Base-by-base conservation (phyloP, 2,113 vertebrate genomes). In the Tupaia tana region DNA sequence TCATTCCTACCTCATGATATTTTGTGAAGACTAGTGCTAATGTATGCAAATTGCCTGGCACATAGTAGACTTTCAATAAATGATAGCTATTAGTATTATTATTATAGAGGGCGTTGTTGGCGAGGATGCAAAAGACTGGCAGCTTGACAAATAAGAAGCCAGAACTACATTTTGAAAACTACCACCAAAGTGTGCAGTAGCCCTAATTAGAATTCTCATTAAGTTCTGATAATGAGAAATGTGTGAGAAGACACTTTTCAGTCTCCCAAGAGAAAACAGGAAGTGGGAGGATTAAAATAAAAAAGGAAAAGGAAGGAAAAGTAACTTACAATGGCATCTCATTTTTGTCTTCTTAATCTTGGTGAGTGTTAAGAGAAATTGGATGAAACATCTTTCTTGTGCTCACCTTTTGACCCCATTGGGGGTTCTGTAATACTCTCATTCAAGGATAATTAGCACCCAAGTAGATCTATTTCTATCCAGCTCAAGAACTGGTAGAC, bases 181-280 rank as follows among this genome's bases (percentile, higher is more conserved):
- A 78, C 77, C 87, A 91, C 69, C 66, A n/a, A 83, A 96, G 85
- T 94, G 69, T 77, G 84, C 89, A 92, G 91, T 85, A 82, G 81
- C 95, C 91, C 89, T 96, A 90, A 97, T 97, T 97, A 97, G 94
- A 96, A 95, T 96, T 95, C 87, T 97, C 96, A 96, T 96, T 97
- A 97, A 96, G 58, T 94, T 79, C 86, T 86, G 84, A 94, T 96
- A 94, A 95, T 97, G 95, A 97, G 97, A 97, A 95, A 96, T 96
- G 71, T 58, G 25, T 71, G 80, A 97, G 94, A 91, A 96, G 95
- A 97, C 86, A 96, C 59, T 96, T 96, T 95, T 95, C 91, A 64
- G n/a, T 96, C 91, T 93, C 95, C 95, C 93, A 59, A 77, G 94
- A 93, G 95, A 90, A 95, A 96, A 91, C 52, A 91, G 77, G 81